Base-by-base conservation (phyloP, 2,888 invertebrate genomes). In the Scaptomyza tumidula region DNA sequence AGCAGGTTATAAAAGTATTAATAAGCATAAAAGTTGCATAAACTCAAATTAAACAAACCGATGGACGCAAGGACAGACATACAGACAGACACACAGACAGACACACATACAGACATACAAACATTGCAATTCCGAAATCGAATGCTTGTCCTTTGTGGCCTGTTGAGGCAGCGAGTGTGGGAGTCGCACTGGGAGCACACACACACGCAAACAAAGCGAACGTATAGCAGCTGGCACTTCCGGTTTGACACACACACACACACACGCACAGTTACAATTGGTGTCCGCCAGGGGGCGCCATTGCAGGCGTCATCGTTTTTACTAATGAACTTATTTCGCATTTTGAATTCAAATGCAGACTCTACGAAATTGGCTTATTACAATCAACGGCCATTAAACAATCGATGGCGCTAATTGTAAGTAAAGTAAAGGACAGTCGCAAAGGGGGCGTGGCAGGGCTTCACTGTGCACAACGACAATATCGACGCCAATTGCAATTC, bases 281-380 rank as follows among this genome's bases (percentile, higher is more conserved):
- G 13, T 7, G 13, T 16, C 31, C 49, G 33, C 33, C 48, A 56
- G 76, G 55, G 59, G 64, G 55, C 61, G 57, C 59, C 71, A 72
- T 44, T 48, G 24, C 59, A 29, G 58, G 62, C 66, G 55, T 71
- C 65, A 64, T 52, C 74, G 65, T 57, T 71, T 70, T 70, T 60
- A 72, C 78, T 83, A 86, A 83, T 86, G 86, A 83, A 83, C 84
- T 83, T 86, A 83, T 83, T 83, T 84, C 81, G 72, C 81, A 81
- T 75, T 84, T 84, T 62, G 78, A 78, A 83, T 84, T 86, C 78
- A 80, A 83, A 86, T 78, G 69, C 78, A 65, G 67, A 80, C 76
- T 56, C 72, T 70, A 31, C 66, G 66, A 67, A 87, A 87, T 79
- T 87, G 89, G 85, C 82, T 85, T 88, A 82, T 82, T 87, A 75